Evolutionary conservation across 2,888 invertebrate species (phyloP).

Genomic region (Drosophila austrosaltans): DNA sequence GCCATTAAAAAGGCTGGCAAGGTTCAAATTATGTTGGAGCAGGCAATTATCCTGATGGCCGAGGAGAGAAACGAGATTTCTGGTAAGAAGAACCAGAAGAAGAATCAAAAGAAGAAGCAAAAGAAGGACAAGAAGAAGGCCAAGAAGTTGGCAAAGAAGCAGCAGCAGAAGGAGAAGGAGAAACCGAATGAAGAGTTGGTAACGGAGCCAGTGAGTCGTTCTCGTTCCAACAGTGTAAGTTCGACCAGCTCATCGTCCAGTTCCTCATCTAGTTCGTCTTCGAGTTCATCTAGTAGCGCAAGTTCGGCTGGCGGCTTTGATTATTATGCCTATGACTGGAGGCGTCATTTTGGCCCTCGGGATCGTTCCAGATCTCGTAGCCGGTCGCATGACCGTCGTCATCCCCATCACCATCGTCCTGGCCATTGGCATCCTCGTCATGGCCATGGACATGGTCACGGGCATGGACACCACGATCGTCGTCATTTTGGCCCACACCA

Average conservation of each 20-base stretch:
- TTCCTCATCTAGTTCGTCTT: constrained; percentile 38
- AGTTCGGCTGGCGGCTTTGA: constrained; percentile 22
- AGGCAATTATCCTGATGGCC: constrained; percentile 52
- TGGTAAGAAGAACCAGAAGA: constrained; percentile 7
- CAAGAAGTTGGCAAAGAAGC: constrained; percentile 32
- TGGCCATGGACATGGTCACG: constrained; percentile 25
- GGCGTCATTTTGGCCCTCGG: constrained; percentile 21
- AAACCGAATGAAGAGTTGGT: constrained; percentile 18
- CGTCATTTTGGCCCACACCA: constrained; percentile 20
- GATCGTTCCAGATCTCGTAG: constrained; percentile 24
- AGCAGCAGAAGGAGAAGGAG: background rate
- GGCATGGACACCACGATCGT: constrained; percentile 7
- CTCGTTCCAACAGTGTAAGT: constrained; percentile 57
- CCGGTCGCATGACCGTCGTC: constrained; percentile 23
- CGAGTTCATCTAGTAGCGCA: constrained; percentile 35
- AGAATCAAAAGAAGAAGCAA: constrained; percentile 50
- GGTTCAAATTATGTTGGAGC: constrained; percentile 59
- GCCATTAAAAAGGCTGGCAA: constrained; percentile 65
- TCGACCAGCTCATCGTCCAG: constrained; percentile 46
- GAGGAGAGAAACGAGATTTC: constrained; percentile 32
- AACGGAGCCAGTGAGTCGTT: constrained; percentile 21
- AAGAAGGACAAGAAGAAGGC: constrained; percentile 39
- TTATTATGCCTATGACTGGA: constrained; percentile 35
- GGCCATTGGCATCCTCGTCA: constrained; percentile 24
- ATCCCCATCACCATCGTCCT: background rate